These are phyloP conservation scores for Drymodes brunneopygia DNA, from an alignment of 2,113 vertebrate genomes.

Conservation along the genomic window DNA sequence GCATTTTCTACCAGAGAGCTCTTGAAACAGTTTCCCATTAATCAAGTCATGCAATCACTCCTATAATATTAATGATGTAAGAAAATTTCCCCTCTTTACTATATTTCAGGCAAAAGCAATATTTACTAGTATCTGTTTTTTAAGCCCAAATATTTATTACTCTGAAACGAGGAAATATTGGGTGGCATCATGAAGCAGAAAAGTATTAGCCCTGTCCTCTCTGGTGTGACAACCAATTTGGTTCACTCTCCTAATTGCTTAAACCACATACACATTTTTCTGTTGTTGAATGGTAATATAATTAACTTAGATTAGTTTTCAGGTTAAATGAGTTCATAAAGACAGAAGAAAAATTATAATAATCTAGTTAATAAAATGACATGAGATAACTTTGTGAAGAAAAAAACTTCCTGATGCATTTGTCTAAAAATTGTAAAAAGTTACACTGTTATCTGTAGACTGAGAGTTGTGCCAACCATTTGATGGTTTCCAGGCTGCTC, in stretches of 20 bases:
- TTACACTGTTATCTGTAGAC: neutral
- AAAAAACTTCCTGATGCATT: neutral
- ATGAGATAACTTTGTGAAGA: neutral
- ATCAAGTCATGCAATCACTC: neutral
- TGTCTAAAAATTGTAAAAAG: neutral
- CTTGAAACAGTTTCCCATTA: neutral
- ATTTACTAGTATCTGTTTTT: neutral
- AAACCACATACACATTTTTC: neutral
- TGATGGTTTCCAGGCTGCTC: neutral
- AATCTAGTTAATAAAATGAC: neutral
- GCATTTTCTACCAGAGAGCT: neutral
- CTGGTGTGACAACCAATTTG: neutral
- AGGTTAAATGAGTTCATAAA: neutral
- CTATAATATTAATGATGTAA: neutral
- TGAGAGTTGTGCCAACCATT: neutral
- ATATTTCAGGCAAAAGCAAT: neutral
- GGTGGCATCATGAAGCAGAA: neutral
- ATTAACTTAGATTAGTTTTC: neutral
- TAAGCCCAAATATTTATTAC: neutral
- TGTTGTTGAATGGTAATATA: neutral
- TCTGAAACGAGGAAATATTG: neutral
- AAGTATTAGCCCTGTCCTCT: neutral
- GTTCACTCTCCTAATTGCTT: neutral
- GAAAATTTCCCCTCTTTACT: neutral
- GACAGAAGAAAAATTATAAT: neutral